Conservation (phyloP, 1,140 invertebrate species). For the Sitophilus oryzae region DNA sequence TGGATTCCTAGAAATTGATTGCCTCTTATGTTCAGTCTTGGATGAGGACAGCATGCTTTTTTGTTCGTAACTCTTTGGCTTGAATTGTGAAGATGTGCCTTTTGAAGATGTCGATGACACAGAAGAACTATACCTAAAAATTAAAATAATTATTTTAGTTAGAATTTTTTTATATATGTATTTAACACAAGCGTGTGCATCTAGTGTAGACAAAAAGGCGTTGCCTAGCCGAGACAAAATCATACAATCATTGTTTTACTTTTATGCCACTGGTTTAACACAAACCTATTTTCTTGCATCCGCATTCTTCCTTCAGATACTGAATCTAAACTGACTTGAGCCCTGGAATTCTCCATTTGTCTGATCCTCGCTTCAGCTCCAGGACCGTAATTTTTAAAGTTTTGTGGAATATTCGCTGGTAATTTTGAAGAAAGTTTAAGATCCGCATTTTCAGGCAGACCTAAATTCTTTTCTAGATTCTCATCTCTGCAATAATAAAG, state of each 20-base stretch:
- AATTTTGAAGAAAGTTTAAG: neutral
- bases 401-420: neutral
- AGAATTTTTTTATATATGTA: neutral
- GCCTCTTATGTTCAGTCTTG: too few relatives aligned
- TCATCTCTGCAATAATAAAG: conserved; percentile 15
- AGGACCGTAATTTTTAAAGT: conserved; percentile 44
- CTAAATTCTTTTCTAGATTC: conserved; percentile 13
- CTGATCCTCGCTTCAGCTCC: conserved; percentile 54
- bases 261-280: conserved; percentile 2
- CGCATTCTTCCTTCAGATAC: conserved; percentile 51
- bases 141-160: neutral
- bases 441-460: conserved; percentile 12
- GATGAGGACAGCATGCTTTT: conserved; percentile 5
- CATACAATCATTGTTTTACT: neutral
- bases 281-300: conserved; percentile 41
- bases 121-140: conserved; percentile 51
- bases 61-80: conserved; percentile 22
- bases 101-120: conserved; percentile 51
- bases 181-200: too few relatives aligned
- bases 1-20: conserved; percentile 40
- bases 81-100: conserved; percentile 29
- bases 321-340: conserved; percentile 42
- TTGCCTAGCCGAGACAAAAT: neutral
- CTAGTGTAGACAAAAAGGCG: too few relatives aligned
- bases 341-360: conserved; percentile 43